Conservation (phyloP, 2,113 vertebrate genomes). For the Phoxinus phoxinus region DNA sequence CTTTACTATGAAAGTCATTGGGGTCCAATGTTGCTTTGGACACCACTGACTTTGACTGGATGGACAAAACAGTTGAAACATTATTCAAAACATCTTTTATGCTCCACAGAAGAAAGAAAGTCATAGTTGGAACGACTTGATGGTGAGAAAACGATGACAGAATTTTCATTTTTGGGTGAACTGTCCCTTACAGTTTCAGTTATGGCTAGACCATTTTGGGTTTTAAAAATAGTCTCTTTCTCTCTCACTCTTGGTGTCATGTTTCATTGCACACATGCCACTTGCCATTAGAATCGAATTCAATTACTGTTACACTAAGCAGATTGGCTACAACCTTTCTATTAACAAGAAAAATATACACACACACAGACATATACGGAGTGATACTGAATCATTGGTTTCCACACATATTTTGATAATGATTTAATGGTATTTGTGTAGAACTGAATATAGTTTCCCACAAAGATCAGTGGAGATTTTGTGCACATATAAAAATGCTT, state of each 20-base stretch:
- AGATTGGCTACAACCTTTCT: constrained; percentile 60
- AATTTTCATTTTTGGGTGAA: not conserved
- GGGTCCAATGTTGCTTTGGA: not conserved
- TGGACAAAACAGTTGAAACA: not conserved
- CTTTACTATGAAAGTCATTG: not conserved
- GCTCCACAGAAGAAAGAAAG: not conserved
- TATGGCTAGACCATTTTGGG: not conserved
- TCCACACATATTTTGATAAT: constrained; percentile 54
- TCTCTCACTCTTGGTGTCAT: constrained; percentile 60
- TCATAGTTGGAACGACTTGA: not conserved
- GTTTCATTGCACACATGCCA: constrained; percentile 66
- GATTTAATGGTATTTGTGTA: constrained; percentile 61
- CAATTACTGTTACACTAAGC: constrained; percentile 68
- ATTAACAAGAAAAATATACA: constrained; percentile 64
- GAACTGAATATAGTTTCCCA: constrained; percentile 51
- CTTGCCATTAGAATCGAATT: constrained; percentile 73
- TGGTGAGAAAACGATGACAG: not conserved
- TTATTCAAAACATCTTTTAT: not conserved
- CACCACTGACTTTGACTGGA: not conserved
- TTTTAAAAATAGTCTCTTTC: constrained; percentile 26
- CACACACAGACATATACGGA: constrained; percentile 51
- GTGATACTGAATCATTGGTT: constrained; percentile 49
- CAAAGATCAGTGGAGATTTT: constrained; percentile 1
- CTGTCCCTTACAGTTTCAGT: not conserved
- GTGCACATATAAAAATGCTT: not conserved